Conservation (phyloP, 35 echinoderm and acorn worm genomes). For the Heliocidaris tuberculata region DNA sequence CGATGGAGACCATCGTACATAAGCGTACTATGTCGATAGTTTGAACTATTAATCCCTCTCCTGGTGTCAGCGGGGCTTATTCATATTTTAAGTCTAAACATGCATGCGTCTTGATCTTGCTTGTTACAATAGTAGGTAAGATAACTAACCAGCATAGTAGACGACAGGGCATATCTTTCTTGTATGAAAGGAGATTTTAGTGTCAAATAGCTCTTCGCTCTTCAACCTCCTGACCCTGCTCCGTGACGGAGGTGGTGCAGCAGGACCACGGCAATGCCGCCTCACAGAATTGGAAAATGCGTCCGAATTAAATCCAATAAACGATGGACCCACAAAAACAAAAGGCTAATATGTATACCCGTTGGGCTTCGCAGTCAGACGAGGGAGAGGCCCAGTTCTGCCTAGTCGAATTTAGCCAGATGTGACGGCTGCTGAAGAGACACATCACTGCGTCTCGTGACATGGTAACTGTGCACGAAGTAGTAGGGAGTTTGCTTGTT, state of each 20-base stretch:
- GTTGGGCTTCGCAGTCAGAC: constrained; percentile 32
- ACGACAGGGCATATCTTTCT: background rate
- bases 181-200: background rate
- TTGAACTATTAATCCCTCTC: background rate
- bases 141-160: background rate
- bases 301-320: constrained; percentile 44
- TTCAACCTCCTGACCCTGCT: constrained; percentile 17
- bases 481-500: background rate
- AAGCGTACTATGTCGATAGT: background rate
- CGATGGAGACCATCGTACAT: background rate
- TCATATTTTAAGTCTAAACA: background rate
- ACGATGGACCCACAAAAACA: constrained; percentile 36
- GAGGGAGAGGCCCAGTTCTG: constrained; percentile 23
- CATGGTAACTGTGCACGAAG: constrained; percentile 1
- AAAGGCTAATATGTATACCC: constrained; percentile 41
- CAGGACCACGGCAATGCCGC: constrained; percentile 26
- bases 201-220: background rate
- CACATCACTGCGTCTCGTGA: constrained; percentile 1
- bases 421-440: background rate
- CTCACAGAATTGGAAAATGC: constrained; percentile 26
- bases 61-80: background rate
- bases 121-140: background rate
- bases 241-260: background rate
- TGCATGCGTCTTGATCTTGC: background rate
- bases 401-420: constrained; percentile 30